Conservation (phyloP, 2,797 vertebrate species). For the Rallus crepitans region DNA sequence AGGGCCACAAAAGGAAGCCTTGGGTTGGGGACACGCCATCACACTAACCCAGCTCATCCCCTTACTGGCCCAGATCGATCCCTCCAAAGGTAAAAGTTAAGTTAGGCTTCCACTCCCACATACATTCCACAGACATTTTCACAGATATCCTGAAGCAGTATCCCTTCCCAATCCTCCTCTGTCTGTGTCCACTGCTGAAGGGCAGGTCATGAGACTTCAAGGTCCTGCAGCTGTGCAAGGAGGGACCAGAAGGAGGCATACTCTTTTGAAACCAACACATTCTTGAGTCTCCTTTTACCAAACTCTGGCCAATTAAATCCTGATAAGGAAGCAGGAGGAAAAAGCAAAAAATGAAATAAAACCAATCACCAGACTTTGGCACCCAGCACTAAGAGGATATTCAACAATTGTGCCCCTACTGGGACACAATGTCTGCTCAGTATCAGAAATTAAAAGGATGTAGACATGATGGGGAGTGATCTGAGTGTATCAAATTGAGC, state of each 20-base stretch:
- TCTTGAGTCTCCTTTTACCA: neutral
- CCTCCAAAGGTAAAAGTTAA: neutral
- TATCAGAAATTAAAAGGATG: neutral
- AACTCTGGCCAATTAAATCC: neutral
- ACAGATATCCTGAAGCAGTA: neutral
- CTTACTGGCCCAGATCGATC: neutral
- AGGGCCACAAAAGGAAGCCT: neutral
- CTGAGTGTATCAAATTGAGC: neutral
- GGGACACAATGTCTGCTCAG: too few species aligned
- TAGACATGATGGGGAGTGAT: neutral
- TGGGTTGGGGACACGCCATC: neutral
- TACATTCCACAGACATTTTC: neutral
- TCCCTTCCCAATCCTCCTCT: neutral
- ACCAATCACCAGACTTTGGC: neutral
- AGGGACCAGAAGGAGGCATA: neutral
- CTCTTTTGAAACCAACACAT: neutral
- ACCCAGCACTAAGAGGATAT: neutral
- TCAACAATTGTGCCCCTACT: neutral
- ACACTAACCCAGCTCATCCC: neutral
- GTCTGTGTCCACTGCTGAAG: neutral
- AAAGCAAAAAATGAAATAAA: neutral
- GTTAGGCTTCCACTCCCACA: neutral
- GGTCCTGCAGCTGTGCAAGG: neutral
- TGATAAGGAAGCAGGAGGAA: neutral
- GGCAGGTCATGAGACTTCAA: neutral